phyloP scores from a whole-genome alignment of 2,113 vertebrate species.

The Sisor rabdophorus region DNA sequence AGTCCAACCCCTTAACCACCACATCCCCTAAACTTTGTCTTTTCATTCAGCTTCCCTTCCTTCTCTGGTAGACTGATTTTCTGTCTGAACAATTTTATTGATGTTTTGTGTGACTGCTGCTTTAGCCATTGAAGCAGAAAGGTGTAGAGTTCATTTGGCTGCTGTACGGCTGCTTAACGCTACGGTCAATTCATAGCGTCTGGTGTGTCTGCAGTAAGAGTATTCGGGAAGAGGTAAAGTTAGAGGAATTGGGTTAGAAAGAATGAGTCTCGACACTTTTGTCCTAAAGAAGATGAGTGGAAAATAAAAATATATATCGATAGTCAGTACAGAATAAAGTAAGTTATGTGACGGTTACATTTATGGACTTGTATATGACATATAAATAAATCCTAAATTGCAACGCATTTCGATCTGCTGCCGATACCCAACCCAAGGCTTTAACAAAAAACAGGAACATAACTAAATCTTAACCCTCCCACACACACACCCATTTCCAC shows the following conservation, averaged over 20 bases:
- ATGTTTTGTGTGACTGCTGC: neutral
- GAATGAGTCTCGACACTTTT: constrained; percentile 37
- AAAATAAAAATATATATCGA: too few relatives aligned
- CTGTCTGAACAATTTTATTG: neutral
- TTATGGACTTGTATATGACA: constrained; percentile 40
- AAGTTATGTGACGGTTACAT: constrained; percentile 50
- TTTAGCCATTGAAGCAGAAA: neutral
- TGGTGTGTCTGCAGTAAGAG: neutral
- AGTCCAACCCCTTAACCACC: too few relatives aligned
- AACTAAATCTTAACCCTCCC: neutral
- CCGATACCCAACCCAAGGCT: neutral
- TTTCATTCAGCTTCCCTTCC: neutral
- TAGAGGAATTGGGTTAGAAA: neutral
- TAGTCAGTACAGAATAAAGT: too few relatives aligned
- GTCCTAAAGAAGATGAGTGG: constrained; percentile 57
- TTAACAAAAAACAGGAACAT: neutral
- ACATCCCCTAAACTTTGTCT: neutral
- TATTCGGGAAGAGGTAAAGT: constrained; percentile 22
- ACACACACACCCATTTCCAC: constrained; percentile 31
- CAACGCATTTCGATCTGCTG: neutral
- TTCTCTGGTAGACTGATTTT: neutral
- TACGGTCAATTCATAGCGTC: neutral
- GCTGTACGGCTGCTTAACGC: neutral
- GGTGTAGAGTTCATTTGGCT: neutral
- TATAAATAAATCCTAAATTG: neutral